Percentiles rank a stretch among this genome's conserved stretches.
phyloP scores from a whole-genome alignment of 2,113 vertebrate genomes.

The Bambusicola thoracicus region DNA sequence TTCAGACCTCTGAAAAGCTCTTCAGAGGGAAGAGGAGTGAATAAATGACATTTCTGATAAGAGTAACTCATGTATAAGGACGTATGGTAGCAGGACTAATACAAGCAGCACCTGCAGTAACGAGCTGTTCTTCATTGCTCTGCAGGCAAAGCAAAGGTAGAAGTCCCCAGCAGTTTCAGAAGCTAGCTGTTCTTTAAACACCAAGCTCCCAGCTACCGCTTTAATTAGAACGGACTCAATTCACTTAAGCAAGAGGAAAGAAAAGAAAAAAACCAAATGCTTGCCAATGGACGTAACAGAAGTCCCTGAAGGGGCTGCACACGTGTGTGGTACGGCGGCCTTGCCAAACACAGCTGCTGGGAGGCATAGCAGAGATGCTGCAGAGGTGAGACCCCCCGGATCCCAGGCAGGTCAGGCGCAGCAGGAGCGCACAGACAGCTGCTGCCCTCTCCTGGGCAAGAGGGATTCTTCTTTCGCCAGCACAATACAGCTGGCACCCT shows the following conservation, averaged over 20 bases:
- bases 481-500: too few relatives aligned
- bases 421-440: rapidly evolving
- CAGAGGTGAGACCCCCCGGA: rapidly evolving
- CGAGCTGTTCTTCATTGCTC: rapidly evolving
- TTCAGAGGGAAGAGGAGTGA: not conserved
- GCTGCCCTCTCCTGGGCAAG: slow-evolving; percentile 51
- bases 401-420: not conserved
- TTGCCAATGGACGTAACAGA: not conserved
- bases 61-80: not conserved
- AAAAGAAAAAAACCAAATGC: not conserved
- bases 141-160: not conserved
- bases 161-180: not conserved
- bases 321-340: rapidly evolving
- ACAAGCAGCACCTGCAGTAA: not conserved
- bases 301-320: rapidly evolving
- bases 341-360: rapidly evolving
- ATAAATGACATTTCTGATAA: not conserved
- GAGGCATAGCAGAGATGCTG: rapidly evolving
- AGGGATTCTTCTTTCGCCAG: too few relatives aligned
- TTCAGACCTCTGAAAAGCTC: not conserved
- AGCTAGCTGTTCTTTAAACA: not conserved
- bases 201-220: not conserved
- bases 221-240: not conserved
- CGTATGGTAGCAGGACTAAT: not conserved
- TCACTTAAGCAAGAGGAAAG: not conserved